phyloP scores from a whole-genome alignment of 2,113 vertebrate species.

The Mixornis gularis region DNA sequence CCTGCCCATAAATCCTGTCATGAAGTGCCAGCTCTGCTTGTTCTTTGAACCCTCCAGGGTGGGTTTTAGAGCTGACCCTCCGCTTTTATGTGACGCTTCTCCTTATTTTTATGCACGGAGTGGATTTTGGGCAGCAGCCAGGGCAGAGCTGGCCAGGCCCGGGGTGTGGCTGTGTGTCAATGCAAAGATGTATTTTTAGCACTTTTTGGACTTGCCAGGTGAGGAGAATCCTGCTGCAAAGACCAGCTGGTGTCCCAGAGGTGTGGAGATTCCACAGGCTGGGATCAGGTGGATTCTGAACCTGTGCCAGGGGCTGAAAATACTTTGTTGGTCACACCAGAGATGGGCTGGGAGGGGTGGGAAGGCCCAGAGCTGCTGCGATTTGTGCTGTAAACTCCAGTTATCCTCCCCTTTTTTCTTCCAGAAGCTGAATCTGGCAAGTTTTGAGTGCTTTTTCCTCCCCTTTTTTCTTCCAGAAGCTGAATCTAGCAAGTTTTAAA shows the following conservation, averaged over 20 bases:
- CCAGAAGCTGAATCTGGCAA: not conserved
- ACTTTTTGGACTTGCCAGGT: not conserved
- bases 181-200: accelerated
- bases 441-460: too few relatives aligned
- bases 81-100: not conserved
- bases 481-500: not conserved
- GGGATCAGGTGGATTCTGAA: not conserved
- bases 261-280: not conserved
- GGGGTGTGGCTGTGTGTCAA: not conserved
- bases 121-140: not conserved
- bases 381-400: accelerated
- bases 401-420: too few relatives aligned
- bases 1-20: not conserved
- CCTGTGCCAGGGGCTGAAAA: not conserved
- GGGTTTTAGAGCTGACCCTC: not conserved
- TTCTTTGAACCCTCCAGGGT: not conserved
- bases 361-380: not conserved
- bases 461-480: not conserved
- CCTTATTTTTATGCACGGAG: not conserved
- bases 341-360: not conserved
- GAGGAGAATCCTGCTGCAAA: not conserved
- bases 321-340: not conserved
- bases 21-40: not conserved
- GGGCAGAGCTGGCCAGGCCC: not conserved
- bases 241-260: accelerated